phyloP scores from a whole-genome alignment of 2,888 invertebrate species.

The Hedya salicella region DNA sequence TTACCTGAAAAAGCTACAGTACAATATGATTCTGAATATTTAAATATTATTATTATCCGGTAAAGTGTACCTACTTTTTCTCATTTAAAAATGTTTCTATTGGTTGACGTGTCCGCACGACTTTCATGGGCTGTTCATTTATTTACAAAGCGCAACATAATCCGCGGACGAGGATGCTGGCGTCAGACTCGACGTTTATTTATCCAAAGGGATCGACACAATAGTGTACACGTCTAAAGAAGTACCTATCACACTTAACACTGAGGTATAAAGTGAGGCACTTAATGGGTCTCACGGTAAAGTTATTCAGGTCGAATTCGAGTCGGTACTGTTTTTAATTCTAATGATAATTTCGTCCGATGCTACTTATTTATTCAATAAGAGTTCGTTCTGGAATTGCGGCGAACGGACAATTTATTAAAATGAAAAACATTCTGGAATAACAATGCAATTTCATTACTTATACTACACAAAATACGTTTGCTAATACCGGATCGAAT shows the following conservation, averaged over 20 bases:
- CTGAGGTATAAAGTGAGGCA: conserved; percentile 13
- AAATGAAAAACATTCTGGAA: conserved; percentile 24
- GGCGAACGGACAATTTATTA: conserved; percentile 23
- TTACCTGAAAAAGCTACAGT: background rate
- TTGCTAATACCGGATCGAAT: too few species aligned
- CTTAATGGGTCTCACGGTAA: conserved; percentile 35
- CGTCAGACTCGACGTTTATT: conserved; percentile 27
- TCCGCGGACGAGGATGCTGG: conserved; percentile 18
- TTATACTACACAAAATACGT: too few species aligned
- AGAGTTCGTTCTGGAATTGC: conserved; percentile 32
- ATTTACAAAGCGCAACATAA: conserved; percentile 35
- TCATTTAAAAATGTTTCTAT: conserved; percentile 53
- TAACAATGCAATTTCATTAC: conserved; percentile 9
- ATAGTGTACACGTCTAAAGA: conserved; percentile 25
- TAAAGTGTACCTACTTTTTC: conserved; percentile 44
- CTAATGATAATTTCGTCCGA: conserved; percentile 26
- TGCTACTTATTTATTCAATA: conserved; percentile 30
- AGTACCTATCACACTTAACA: conserved; percentile 9
- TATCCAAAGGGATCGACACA: conserved; percentile 23
- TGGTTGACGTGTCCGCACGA: conserved; percentile 56
- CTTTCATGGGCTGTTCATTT: conserved; percentile 49
- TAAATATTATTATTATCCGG: background rate
- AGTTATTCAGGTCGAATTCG: conserved; percentile 29
- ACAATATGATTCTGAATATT: background rate
- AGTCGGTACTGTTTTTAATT: conserved; percentile 28